Evolutionary conservation across 1,140 invertebrate genomes (phyloP).

Genomic region (Eciton burchellii): DNA sequence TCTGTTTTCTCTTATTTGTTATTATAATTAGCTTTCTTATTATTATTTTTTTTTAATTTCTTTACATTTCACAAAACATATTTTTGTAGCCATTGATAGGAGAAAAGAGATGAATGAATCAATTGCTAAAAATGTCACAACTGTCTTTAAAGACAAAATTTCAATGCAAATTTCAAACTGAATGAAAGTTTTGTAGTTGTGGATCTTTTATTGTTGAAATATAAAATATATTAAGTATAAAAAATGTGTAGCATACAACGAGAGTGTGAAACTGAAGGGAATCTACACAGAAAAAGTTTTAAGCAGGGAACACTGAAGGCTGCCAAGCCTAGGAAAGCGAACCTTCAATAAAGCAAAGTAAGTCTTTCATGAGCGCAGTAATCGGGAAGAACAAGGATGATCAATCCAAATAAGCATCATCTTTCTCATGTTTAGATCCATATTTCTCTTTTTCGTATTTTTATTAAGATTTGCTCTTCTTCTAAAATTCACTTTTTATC

Average conservation of each 20-base stretch:
- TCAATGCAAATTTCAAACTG: slow-evolving; percentile 92
- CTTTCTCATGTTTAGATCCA: not conserved
- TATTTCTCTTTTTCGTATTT: too few relatives aligned
- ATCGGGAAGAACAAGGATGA: slow-evolving; percentile 77
- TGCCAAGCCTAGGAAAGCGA: slow-evolving; percentile 65
- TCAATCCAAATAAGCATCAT: slow-evolving; percentile 76
- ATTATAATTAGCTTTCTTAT: slow-evolving; percentile 13
- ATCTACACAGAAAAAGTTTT: slow-evolving; percentile 96
- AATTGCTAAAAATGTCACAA: slow-evolving; percentile 95
- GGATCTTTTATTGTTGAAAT: slow-evolving; percentile 88
- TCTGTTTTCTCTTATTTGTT: slow-evolving; percentile 14
- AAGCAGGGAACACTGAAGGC: slow-evolving; percentile 87
- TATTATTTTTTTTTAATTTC: not conserved
- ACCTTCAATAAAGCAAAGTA: slow-evolving; percentile 68
- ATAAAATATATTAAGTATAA: slow-evolving; percentile 12
- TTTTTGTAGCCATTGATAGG: slow-evolving; percentile 87
- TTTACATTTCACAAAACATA: slow-evolving; percentile 2
- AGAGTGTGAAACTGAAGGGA: slow-evolving; percentile 94
- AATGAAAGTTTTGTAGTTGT: slow-evolving; percentile 92
- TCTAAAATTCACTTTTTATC: too few relatives aligned
- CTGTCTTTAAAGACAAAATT: slow-evolving; percentile 97
- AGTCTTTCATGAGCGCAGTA: slow-evolving; percentile 67
- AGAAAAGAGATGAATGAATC: slow-evolving; percentile 97
- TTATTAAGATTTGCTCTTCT: too few relatives aligned
- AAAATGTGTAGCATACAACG: slow-evolving; percentile 94